Percentiles rank a stretch among this genome's conserved stretches.
Evolutionary conservation across 2,113 vertebrate species (phyloP).

Genomic region (Sapayoa aenigma): DNA sequence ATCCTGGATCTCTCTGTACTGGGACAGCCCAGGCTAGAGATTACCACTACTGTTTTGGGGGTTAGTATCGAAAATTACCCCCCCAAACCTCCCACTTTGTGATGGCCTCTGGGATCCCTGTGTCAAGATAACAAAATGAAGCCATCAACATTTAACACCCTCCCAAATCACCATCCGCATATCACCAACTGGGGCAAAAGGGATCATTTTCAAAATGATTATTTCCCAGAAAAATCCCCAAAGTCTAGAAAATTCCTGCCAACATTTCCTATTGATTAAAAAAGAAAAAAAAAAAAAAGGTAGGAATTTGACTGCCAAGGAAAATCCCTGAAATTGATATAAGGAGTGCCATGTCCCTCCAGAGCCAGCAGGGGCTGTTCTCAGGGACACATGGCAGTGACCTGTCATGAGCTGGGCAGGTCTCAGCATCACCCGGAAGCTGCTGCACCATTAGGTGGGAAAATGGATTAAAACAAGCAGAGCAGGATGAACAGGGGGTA

Average conservation of each 20-base stretch:
- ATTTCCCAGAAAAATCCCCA: background rate
- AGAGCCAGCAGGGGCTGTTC: background rate
- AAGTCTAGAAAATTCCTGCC: background rate
- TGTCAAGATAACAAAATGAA: background rate
- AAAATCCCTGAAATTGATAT: background rate
- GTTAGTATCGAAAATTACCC: background rate
- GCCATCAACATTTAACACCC: background rate
- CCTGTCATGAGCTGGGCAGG: background rate
- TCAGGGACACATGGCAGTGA: background rate
- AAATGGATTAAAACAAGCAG: background rate
- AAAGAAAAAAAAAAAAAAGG: too few species aligned
- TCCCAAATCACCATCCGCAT: background rate
- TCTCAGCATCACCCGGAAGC: background rate
- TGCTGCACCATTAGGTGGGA: background rate
- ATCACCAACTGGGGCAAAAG: background rate
- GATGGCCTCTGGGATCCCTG: background rate
- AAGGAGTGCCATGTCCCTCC: rapidly evolving
- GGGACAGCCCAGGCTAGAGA: background rate
- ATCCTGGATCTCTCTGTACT: too few species aligned
- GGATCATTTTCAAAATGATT: background rate
- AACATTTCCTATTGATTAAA: background rate
- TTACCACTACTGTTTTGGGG: background rate
- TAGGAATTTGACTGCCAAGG: background rate
- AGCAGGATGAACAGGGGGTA: background rate
- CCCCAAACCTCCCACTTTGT: background rate